Evolutionary conservation across 2,888 invertebrate genomes (phyloP), one percentile per base, ranked within the genome.

Genomic region (Rhimphoctona megacephalus): DNA sequence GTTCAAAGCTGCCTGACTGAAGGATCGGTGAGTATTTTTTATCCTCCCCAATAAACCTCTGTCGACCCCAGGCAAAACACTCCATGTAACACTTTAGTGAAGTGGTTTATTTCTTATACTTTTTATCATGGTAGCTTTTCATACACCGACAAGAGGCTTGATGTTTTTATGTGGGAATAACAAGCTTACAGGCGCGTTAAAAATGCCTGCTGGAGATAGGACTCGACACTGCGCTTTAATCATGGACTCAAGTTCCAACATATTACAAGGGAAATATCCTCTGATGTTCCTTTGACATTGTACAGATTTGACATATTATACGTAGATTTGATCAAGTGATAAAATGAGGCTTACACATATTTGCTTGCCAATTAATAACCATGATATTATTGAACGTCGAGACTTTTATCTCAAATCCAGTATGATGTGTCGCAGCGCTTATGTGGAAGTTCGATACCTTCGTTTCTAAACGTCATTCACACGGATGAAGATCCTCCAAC

Each of bases 391-490:
- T 77, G 74, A 73, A 54, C 36, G 73, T 49, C n/a, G 49, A 52
- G 52, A 52, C 36, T 73, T 54, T 54, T 54, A 54, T 36, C 54
- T 73, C 36, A 52, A 54, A 73, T 54, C 73, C 49, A 73, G 74
- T 76, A 61, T 76, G 39, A 61, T 76, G 49, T 67, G 9, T 92
- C 93, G 61, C 92, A 96, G 96, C 96, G 95, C 94, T 95, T 96
- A 0, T 96, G 97, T 92, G 98, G 98, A 81, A 98, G 98, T 92
- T 97, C 97, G 1, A 98, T 99, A 89, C 98, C 98, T 1, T 98
- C 99, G 8, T 98, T 99, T 95, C 95, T 99, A 92, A 98, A 99
- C 95, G 96, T 98, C 77, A 98, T 99, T 94, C 96, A 97, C 88
- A 96, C 97, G 0, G 95, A 95, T 70, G 97, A 97, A 92, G 96